Base-by-base conservation (phyloP, 30 jellyfish, hydroid and myxozoan genomes). In the Clytia hemisphaerica region DNA sequence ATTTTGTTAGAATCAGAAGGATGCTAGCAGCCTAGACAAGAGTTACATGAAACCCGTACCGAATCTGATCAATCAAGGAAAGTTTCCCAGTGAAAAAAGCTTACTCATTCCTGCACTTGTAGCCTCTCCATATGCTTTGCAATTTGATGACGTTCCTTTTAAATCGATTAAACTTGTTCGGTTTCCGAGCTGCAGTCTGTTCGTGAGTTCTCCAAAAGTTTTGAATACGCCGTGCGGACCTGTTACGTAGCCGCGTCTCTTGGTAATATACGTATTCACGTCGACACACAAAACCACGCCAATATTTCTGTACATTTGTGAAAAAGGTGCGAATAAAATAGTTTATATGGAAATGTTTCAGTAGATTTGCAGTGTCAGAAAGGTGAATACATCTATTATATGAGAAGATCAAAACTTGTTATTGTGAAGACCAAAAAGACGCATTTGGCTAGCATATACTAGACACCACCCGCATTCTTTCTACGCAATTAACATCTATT, bases 211-310 rank as follows among this genome's bases (percentile, higher is more conserved):
- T 45, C 93, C 94, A 89, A n/a, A 88, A 76, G 24, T 76, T 87
- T 34, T 72, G 86, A 14, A 89, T 89, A 28, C 93, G 93, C 40
- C 35, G 40, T 28, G 86, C 98, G 24, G 98, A 93, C 55, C 34
- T 33, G 45, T 61, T 36, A 53, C 76, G 66, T n/a, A 51, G 16
- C 33, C 70, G 92, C 28, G 71, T n/a, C 22, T 71, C 77, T 32
- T 60, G 72, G 25, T 6, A n/a, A 21, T 50, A 63, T 16, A n/a
- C 72, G 1, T 38, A 66, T 35, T 40, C 61, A 70, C 76, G 76
- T 45, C 98, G 60, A 16, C 79, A 85, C 14, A 75, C 79, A 67
- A 46, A 89, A 3, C 96, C 93, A 28, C 98, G 92, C 95, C 95
- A 89, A 7, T 70, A 55, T 30, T 82, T 35, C 96, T 86, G 48